Evolutionary conservation across 2,113 vertebrate species (phyloP).

Genomic region (Athene noctua): DNA sequence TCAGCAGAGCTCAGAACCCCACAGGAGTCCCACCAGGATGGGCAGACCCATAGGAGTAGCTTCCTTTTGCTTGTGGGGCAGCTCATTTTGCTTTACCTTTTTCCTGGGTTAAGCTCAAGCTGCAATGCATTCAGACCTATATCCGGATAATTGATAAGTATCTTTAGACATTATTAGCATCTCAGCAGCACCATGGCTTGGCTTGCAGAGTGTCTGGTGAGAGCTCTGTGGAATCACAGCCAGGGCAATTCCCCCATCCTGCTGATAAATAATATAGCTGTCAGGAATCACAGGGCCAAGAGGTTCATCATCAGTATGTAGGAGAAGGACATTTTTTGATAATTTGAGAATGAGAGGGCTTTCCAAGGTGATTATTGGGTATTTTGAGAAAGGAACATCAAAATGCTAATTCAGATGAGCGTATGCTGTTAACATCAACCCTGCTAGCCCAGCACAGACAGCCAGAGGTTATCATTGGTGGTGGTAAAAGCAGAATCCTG

Average conservation of each 20-base stretch:
- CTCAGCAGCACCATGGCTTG: background rate
- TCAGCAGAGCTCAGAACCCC: background rate
- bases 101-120: background rate
- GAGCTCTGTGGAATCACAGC: background rate
- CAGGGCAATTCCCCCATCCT: background rate
- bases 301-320: accelerated
- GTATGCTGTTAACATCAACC: background rate
- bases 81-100: background rate
- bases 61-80: background rate
- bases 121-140: accelerated
- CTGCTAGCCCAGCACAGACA: background rate
- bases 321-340: background rate
- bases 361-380: background rate
- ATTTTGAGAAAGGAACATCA: background rate
- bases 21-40: background rate
- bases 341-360: background rate
- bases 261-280: background rate
- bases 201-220: background rate
- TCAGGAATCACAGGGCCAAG: background rate
- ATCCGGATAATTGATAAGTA: background rate
- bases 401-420: background rate
- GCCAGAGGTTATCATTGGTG: too few species aligned
- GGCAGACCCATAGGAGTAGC: accelerated
- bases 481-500: background rate
- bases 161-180: background rate